These are phyloP conservation scores for Pachyseris speciosa DNA, from an alignment of 64 coral and sea anemone species.

Conservation along the genomic window DNA sequence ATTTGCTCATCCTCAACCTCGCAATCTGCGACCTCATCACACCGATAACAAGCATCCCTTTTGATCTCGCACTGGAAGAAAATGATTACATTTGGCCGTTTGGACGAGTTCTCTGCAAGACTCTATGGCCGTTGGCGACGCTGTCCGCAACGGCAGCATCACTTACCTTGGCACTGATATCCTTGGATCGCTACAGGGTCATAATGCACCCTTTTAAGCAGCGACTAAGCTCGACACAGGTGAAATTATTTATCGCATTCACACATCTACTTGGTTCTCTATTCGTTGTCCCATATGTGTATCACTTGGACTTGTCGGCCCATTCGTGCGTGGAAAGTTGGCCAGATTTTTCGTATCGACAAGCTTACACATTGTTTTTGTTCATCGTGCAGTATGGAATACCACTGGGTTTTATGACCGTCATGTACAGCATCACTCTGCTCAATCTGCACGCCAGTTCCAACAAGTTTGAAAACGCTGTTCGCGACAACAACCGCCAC, in stretches of 20 bases:
- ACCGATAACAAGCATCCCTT: conserved; percentile 52
- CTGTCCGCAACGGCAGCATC: conserved; percentile 57
- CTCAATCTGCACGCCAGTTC: conserved; percentile 25
- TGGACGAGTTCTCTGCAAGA: conserved; percentile 55
- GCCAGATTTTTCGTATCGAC: conserved; percentile 22
- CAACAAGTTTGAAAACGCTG: background rate
- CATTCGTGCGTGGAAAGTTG: conserved; percentile 20
- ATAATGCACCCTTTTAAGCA: conserved; percentile 73
- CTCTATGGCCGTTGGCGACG: conserved; percentile 49
- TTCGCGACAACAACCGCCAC: background rate
- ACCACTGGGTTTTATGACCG: conserved; percentile 54
- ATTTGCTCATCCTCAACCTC: conserved; percentile 56
- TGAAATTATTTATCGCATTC: conserved; percentile 32
- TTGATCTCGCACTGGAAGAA: conserved; percentile 61
- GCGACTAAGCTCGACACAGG: conserved; percentile 12
- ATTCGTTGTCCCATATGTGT: conserved; percentile 39
- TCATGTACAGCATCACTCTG: conserved; percentile 55
- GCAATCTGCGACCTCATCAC: conserved; percentile 54
- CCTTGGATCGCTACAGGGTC: conserved; percentile 62
- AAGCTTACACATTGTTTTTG: conserved; percentile 38
- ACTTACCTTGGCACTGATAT: conserved; percentile 49
- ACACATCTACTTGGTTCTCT: conserved; percentile 28
- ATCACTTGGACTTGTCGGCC: conserved; percentile 5
- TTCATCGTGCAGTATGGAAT: conserved; percentile 64
- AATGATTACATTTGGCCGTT: conserved; percentile 59